Percentiles rank a stretch among this genome's conserved stretches.
These are phyloP conservation scores for Enteromius viviparus DNA, from an alignment of 2,797 vertebrate genomes.

Conservation along the genomic window DNA sequence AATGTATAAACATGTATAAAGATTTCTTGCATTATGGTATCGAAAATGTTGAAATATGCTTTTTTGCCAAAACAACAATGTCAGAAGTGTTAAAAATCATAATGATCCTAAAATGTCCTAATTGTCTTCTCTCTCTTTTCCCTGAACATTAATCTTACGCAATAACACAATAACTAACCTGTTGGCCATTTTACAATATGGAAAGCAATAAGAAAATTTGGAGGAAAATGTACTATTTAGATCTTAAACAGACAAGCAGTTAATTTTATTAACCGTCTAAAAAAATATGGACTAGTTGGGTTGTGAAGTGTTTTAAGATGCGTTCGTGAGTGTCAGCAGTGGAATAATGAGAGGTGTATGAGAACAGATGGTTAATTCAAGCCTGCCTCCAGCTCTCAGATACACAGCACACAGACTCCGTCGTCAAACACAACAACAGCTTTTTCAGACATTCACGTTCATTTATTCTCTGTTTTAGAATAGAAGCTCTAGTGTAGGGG, in stretches of 20 bases:
- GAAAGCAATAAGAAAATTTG: background rate
- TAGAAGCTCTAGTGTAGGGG: background rate
- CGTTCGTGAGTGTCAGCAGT: conserved; percentile 57
- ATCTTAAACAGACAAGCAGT: background rate
- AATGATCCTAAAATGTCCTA: background rate
- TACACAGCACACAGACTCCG: conserved; percentile 38
- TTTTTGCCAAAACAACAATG: background rate
- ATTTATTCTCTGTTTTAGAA: background rate
- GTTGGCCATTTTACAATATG: background rate
- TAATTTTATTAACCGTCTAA: background rate
- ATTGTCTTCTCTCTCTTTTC: background rate
- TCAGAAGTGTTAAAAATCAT: background rate
- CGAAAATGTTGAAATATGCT: too few species aligned
- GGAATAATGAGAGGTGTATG: conserved; percentile 63
- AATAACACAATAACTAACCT: background rate
- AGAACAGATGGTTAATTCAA: conserved; percentile 64
- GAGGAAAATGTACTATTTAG: background rate
- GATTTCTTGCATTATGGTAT: background rate
- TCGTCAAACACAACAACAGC: conserved; percentile 16
- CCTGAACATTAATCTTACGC: background rate
- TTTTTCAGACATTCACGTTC: background rate
- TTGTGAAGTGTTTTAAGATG: conserved; percentile 44
- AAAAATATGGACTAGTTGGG: background rate
- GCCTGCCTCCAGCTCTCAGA: conserved; percentile 50
- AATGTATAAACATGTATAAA: background rate